These are phyloP conservation scores for Melanerpes formicivorus DNA, from an alignment of 2,113 vertebrate genomes.

Conservation along the genomic window DNA sequence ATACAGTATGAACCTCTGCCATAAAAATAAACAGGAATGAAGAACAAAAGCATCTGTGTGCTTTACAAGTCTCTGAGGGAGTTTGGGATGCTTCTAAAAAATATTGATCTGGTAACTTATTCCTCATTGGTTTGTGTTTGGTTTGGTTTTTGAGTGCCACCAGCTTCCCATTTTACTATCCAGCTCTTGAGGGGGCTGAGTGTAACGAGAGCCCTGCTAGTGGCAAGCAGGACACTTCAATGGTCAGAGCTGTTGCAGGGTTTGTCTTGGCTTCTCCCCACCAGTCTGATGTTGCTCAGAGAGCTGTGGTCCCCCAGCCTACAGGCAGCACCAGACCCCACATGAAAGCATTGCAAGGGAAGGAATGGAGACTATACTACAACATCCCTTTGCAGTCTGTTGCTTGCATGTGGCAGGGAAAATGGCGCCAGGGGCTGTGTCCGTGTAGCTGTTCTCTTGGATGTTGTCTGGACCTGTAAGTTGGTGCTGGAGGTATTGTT, in stretches of 20 bases:
- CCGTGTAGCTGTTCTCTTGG: neutral
- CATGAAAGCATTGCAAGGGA: accelerated
- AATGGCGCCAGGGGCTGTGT: neutral
- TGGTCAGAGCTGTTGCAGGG: neutral
- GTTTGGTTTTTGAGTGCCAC: neutral
- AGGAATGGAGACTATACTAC: neutral
- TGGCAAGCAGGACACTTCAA: neutral
- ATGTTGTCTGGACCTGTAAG: neutral
- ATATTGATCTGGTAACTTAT: slow-evolving; percentile 8
- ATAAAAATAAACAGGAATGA: neutral
- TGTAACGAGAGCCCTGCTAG: neutral
- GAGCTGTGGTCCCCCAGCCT: neutral
- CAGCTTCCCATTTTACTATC: neutral
- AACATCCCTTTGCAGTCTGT: neutral
- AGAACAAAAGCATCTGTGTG: slow-evolving; percentile 26
- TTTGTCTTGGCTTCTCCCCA: neutral
- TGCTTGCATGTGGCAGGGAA: accelerated
- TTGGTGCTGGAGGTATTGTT: neutral
- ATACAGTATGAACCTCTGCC: neutral
- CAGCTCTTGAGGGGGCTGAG: neutral
- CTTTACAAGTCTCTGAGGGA: slow-evolving; percentile 33
- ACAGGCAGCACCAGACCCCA: neutral
- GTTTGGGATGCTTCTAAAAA: slow-evolving; percentile 31
- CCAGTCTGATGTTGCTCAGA: neutral
- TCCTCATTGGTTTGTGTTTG: neutral